Conservation (phyloP, 2,888 invertebrate species). For the Drosophila picticornis region DNA sequence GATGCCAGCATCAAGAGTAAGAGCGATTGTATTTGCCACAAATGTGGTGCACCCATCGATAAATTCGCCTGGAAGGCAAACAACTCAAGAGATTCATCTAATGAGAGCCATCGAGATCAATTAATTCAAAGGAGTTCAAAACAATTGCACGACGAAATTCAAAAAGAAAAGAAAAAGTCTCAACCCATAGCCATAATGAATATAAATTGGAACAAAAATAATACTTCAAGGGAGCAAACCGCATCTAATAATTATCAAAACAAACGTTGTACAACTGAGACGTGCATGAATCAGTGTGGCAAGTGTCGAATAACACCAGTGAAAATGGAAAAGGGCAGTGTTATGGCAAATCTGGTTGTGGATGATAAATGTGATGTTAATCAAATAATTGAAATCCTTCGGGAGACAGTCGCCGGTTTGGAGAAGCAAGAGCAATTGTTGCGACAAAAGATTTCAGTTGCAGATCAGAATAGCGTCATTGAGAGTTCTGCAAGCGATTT, state of each 20-base stretch:
- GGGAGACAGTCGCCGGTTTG: conserved; percentile 44
- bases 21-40: background rate
- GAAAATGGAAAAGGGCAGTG: background rate
- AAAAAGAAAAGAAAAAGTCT: background rate
- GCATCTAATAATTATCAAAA: background rate
- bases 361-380: conserved; percentile 42
- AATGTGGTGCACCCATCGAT: background rate
- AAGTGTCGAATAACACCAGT: conserved; percentile 9
- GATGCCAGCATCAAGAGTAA: background rate
- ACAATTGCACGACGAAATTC: background rate
- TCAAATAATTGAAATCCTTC: conserved; percentile 46
- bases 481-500: background rate
- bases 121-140: background rate
- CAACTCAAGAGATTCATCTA: background rate
- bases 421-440: conserved; percentile 32
- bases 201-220: background rate
- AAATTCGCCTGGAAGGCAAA: background rate
- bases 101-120: background rate
- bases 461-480: background rate
- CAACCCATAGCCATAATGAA: background rate
- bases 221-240: background rate
- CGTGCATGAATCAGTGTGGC: background rate
- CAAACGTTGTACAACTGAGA: background rate
- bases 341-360: conserved; percentile 4
- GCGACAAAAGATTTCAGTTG: background rate